Conservation (phyloP, 53 echinoderm and acorn worm species). For the Crossaster papposus region DNA sequence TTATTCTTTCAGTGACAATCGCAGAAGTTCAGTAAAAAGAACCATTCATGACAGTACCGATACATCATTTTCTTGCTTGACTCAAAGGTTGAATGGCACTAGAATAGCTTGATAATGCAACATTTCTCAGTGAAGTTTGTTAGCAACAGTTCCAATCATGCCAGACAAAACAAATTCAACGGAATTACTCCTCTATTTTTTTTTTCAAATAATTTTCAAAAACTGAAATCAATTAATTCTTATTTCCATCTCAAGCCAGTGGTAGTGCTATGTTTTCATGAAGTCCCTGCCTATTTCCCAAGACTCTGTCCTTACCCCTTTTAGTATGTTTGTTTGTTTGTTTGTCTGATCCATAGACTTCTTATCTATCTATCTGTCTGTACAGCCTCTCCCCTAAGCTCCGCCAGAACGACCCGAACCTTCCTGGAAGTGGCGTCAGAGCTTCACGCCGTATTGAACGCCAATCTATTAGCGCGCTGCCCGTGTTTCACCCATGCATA, state of each 20-base stretch:
- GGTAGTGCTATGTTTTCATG: not conserved
- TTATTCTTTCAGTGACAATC: not conserved
- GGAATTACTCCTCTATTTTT: not conserved
- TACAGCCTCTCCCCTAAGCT: not conserved
- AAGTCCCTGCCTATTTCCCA: not conserved
- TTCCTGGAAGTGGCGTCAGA: constrained; percentile 54
- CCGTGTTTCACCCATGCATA: constrained; percentile 54
- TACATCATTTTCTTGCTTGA: not conserved
- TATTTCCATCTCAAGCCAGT: not conserved
- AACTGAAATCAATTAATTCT: not conserved
- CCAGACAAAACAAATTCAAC: too few species aligned
- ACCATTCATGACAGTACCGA: not conserved
- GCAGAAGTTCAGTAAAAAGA: not conserved
- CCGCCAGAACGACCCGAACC: not conserved
- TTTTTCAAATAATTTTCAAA: not conserved
- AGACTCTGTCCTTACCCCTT: not conserved
- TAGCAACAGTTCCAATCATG: not conserved
- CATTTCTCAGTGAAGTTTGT: not conserved
- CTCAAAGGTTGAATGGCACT: not conserved
- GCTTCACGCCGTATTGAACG: constrained; percentile 56
- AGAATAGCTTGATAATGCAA: not conserved
- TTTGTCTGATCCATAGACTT: not conserved
- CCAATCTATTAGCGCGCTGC: constrained; percentile 55
- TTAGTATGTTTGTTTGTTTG: too few species aligned
- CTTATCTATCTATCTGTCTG: not conserved